A percentile compares a stretch with the other conserved stretches of the same genome.
Conservation (phyloP, 2,113 vertebrate species). For the Zapornia atra region DNA sequence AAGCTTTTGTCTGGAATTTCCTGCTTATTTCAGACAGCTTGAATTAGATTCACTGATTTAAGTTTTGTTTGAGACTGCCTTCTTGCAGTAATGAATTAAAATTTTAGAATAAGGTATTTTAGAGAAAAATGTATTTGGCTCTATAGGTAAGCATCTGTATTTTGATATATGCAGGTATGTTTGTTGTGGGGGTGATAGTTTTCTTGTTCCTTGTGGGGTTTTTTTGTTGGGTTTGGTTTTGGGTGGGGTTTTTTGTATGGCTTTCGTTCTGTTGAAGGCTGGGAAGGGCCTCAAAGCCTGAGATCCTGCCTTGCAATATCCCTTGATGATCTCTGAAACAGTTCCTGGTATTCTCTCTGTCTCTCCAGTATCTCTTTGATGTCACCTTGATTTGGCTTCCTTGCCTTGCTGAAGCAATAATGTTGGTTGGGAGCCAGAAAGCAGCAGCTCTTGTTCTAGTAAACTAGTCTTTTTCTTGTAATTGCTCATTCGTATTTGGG, state of each 20-base stretch:
- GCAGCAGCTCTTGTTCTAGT: neutral
- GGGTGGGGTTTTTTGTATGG: neutral
- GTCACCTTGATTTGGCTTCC: neutral
- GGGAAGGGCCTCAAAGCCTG: neutral
- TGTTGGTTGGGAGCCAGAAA: neutral
- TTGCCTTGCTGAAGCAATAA: neutral
- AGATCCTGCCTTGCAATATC: neutral
- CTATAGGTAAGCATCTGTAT: rapidly evolving
- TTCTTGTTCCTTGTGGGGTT: neutral
- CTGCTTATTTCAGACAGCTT: neutral
- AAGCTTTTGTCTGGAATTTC: neutral
- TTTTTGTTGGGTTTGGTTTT: neutral
- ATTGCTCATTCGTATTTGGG: neutral
- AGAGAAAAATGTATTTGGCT: neutral
- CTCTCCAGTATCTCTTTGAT: neutral
- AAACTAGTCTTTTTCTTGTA: neutral
- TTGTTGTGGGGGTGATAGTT: neutral
- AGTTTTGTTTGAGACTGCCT: neutral
- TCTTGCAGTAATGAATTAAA: neutral
- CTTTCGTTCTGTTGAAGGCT: neutral
- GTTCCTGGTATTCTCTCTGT: neutral
- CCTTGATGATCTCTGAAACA: neutral
- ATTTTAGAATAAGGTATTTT: neutral
- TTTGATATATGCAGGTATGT: neutral
- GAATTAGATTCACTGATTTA: neutral